Conservation (phyloP, 2,113 vertebrate species). For the Psilopsiagon aymara region DNA sequence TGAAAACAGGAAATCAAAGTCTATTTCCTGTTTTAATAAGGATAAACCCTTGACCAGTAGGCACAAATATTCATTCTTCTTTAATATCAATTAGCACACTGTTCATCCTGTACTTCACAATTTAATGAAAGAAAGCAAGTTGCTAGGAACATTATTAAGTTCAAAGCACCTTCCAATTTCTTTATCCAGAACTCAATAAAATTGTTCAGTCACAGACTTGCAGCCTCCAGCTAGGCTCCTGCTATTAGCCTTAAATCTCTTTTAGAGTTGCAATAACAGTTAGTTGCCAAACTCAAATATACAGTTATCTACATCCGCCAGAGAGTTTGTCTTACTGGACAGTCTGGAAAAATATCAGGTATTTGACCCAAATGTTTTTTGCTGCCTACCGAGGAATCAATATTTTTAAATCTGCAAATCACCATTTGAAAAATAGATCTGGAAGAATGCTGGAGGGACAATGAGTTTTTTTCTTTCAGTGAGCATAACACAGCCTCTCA, state of each 20-base stretch:
- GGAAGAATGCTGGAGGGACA: background rate
- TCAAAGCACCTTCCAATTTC: slow-evolving; percentile 41
- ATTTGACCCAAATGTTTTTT: slow-evolving; percentile 1
- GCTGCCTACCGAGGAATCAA: background rate
- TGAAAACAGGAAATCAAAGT: slow-evolving; percentile 33
- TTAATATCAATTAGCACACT: slow-evolving; percentile 14
- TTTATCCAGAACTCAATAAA: slow-evolving; percentile 42
- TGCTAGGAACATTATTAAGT: background rate
- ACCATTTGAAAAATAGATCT: background rate
- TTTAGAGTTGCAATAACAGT: slow-evolving; percentile 26
- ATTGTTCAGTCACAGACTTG: slow-evolving; percentile 44
- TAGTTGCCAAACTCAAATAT: slow-evolving; percentile 5
- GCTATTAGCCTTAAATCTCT: slow-evolving; percentile 41
- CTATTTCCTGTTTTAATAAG: slow-evolving; percentile 59
- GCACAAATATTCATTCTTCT: slow-evolving; percentile 36
- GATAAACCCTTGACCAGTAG: slow-evolving; percentile 54
- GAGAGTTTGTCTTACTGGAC: background rate
- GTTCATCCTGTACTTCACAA: slow-evolving; percentile 3
- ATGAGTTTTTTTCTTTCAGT: background rate
- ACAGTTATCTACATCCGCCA: slow-evolving; percentile 31
- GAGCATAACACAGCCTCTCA: background rate
- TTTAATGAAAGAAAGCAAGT: slow-evolving; percentile 29
- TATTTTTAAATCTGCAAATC: background rate
- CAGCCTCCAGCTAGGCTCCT: slow-evolving; percentile 43
- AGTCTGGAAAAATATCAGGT: background rate